Percentiles rank a stretch among this genome's conserved stretches.
Evolutionary conservation across 1,140 invertebrate genomes (phyloP).

Genomic region (Venturia canescens): DNA sequence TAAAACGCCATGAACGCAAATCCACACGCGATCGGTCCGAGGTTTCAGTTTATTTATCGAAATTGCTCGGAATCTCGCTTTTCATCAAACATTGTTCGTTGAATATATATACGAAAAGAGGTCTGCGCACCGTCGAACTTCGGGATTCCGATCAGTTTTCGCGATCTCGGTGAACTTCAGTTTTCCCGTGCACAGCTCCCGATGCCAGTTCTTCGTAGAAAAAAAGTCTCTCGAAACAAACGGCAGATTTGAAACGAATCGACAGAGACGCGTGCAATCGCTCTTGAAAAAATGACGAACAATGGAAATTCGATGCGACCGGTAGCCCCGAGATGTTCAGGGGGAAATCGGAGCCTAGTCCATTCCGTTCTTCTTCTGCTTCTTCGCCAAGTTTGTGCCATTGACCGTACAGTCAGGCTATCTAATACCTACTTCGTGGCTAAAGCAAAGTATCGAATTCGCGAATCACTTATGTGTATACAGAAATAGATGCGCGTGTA

Average conservation of each 20-base stretch:
- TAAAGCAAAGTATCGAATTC: constrained; percentile 36
- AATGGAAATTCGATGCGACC: constrained; percentile 43
- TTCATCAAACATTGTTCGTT: too few species aligned
- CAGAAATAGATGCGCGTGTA: background rate
- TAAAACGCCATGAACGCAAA: background rate
- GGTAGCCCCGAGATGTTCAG: background rate
- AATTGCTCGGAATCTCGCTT: too few species aligned
- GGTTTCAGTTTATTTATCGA: too few species aligned
- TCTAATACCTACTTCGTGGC: constrained; percentile 34
- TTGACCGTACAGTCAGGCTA: constrained; percentile 36
- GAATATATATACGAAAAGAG: too few species aligned
- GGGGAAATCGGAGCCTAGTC: constrained; percentile 35
- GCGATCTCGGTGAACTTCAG: too few species aligned
- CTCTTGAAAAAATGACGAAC: constrained; percentile 2
- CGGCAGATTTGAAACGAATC: constrained; percentile 25
- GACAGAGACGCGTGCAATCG: constrained; percentile 17
- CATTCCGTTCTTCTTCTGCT: constrained; percentile 8
- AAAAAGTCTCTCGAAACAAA: constrained; percentile 4
- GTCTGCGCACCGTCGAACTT: too few species aligned
- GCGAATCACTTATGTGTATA: constrained; percentile 1
- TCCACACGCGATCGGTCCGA: background rate
- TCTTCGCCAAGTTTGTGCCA: constrained; percentile 12
- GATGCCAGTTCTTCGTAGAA: background rate
- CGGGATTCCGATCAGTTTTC: too few species aligned
- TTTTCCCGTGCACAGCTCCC: too few species aligned